phyloP scores from a whole-genome alignment of 1,140 invertebrate genomes.

The Pinna nobilis region DNA sequence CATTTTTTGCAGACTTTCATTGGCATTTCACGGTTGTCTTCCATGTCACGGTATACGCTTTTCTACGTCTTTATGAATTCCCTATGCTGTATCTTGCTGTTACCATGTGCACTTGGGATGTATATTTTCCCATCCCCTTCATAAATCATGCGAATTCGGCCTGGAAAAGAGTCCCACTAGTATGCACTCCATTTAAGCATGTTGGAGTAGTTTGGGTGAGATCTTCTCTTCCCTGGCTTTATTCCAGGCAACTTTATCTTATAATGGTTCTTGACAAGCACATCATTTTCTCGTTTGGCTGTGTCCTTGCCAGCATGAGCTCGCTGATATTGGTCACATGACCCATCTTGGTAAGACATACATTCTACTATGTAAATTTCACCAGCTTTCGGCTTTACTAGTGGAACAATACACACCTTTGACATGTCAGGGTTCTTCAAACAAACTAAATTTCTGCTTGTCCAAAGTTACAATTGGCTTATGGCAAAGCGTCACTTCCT shows the following conservation, averaged over 20 bases:
- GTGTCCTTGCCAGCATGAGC: neutral
- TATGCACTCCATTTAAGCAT: neutral
- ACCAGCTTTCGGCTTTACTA: neutral
- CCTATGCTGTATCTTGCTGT: neutral
- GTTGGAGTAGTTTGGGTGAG: neutral
- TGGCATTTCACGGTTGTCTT: too few relatives aligned
- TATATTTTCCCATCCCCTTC: neutral
- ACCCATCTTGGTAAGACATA: neutral
- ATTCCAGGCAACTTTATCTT: neutral
- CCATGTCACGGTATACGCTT: too few relatives aligned
- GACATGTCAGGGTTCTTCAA: neutral
- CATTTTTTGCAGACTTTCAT: too few relatives aligned
- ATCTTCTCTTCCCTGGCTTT: neutral
- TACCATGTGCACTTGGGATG: conserved; percentile 3
- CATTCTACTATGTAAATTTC: neutral
- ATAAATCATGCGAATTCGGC: neutral
- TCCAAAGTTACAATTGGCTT: neutral
- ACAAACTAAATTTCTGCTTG: neutral
- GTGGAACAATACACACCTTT: neutral
- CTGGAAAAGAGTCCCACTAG: neutral
- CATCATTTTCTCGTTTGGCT: neutral
- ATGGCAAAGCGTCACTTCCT: neutral
- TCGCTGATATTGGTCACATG: conserved; percentile 7
- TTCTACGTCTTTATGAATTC: too few relatives aligned
- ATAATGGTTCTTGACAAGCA: conserved; percentile 10